Conservation (phyloP, 2,113 vertebrate species). For the Podarcis muralis region DNA sequence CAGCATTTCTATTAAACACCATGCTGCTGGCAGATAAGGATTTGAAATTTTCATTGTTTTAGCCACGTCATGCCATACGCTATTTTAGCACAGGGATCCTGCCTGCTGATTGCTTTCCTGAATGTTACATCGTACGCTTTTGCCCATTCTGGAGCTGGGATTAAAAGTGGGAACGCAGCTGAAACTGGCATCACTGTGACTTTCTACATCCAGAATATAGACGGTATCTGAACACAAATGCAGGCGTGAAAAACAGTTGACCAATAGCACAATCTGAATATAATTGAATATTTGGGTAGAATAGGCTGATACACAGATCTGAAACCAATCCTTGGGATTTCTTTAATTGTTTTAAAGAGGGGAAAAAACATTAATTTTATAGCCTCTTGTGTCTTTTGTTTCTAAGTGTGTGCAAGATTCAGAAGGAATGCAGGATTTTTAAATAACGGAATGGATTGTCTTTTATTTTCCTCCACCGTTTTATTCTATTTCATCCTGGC, state of each 20-base stretch:
- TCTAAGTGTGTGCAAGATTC: constrained; percentile 68
- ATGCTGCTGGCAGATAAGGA: constrained; percentile 58
- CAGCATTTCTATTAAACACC: constrained; percentile 63
- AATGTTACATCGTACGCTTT: constrained; percentile 50
- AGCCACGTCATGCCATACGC: constrained; percentile 49
- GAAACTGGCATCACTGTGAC: constrained; percentile 77
- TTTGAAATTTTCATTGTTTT: constrained; percentile 51
- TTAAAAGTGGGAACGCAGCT: constrained; percentile 53
- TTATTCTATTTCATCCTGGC: constrained; percentile 72
- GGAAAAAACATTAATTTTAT: constrained; percentile 64
- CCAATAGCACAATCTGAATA: constrained; percentile 77
- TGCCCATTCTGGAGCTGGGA: constrained; percentile 49
- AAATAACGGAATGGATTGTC: constrained; percentile 49
- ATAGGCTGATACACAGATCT: constrained; percentile 66
- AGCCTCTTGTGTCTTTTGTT: constrained; percentile 65
- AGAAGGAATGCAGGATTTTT: constrained; percentile 68
- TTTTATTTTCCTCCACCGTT: constrained; percentile 65
- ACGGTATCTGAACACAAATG: constrained; percentile 63
- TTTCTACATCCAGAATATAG: constrained; percentile 68
- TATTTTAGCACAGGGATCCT: constrained; percentile 56
- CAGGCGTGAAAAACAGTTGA: constrained; percentile 65
- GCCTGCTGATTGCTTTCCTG: constrained; percentile 64
- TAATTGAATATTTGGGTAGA: constrained; percentile 59
- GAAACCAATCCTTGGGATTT: constrained; percentile 56
- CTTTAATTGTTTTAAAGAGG: constrained; percentile 52